Evolutionary conservation across 2,113 vertebrate genomes (phyloP), one percentile per base, ranked within the genome.

Genomic region (Equus quagga): DNA sequence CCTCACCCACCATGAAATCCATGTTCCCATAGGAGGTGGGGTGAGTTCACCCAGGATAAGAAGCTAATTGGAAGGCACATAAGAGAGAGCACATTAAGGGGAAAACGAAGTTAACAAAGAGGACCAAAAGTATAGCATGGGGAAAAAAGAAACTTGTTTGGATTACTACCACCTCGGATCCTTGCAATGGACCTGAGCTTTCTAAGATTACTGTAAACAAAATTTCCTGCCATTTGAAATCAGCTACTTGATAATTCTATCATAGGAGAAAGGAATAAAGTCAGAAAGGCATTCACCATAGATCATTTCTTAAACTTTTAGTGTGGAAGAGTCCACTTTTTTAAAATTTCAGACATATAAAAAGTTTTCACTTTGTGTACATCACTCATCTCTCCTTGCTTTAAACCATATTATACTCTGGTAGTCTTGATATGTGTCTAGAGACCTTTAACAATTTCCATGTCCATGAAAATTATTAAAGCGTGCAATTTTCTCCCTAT

Each of bases 251-350:
- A 91, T 81, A 92, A 80, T 36, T 7, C 10, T 67, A 62, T 41
- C 21, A 95, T 5, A 60, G 26, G 33, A n/a, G 87, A 86, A 96
- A 67, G 26, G 26, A 72, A 85, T 44, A 28, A 15, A 60, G 17
- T 81, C 23, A 94, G 15, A 96, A 82, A 76, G 46, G 3, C 41
- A 91, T 60, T 76, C 3, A 54, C 17, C 49, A 72, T 13, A 83
- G 15, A 73, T 69, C 3, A 76, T 84, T 97, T 94, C 41, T 95
- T 75, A 80, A 91, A 60, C 64, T 64, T 83, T 89, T 88, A 23
- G 41, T 49, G 24, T 44, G 44, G 33, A 93, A 56, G 58, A 36
- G 9, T 1, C 1, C 24, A 44, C 33, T 86, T 41, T 14, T 69
- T 0, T 24, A 81, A 65, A 49, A 58, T 65, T 2, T 80, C 85